Conservation (phyloP, 64 coral and sea anemone species). For the Trachythela sp. region DNA sequence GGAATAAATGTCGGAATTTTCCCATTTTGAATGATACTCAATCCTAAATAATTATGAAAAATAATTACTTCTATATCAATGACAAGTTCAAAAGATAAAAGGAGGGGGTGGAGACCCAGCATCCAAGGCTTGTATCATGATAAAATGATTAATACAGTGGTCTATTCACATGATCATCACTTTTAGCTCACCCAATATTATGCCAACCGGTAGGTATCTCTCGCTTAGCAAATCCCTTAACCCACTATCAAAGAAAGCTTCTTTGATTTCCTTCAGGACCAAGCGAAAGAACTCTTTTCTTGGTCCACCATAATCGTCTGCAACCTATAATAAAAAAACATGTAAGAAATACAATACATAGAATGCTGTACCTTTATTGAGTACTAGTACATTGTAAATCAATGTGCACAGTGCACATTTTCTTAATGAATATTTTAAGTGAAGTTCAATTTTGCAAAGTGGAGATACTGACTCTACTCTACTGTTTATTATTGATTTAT, state of each 20-base stretch:
- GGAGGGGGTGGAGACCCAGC: background rate
- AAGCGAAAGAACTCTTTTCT: slow-evolving; percentile 46
- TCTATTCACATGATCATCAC: background rate
- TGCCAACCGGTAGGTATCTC: slow-evolving; percentile 22
- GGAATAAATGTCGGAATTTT: slow-evolving; percentile 28
- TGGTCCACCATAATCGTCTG: slow-evolving; percentile 32
- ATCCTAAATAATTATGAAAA: slow-evolving; percentile 16
- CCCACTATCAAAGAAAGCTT: slow-evolving; percentile 22
- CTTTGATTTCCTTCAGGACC: slow-evolving; percentile 13
- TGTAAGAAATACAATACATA: too few relatives aligned
- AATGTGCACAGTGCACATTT: too few relatives aligned
- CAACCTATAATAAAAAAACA: slow-evolving; percentile 25
- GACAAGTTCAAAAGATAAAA: background rate
- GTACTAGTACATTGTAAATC: too few relatives aligned
- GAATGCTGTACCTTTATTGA: too few relatives aligned
- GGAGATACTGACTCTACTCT: too few relatives aligned
- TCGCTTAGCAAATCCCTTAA: slow-evolving; percentile 18
- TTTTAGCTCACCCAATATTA: slow-evolving; percentile 29
- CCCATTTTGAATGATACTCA: slow-evolving; percentile 44
- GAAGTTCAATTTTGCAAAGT: too few relatives aligned
- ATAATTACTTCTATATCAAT: background rate
- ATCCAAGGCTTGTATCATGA: background rate
- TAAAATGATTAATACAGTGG: background rate
- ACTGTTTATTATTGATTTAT: too few relatives aligned
- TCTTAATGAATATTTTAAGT: too few relatives aligned